Percentiles rank a stretch among this genome's conserved stretches.
Evolutionary conservation across 2,113 vertebrate genomes (phyloP).

Genomic region (Oncorhynchus clarkii): DNA sequence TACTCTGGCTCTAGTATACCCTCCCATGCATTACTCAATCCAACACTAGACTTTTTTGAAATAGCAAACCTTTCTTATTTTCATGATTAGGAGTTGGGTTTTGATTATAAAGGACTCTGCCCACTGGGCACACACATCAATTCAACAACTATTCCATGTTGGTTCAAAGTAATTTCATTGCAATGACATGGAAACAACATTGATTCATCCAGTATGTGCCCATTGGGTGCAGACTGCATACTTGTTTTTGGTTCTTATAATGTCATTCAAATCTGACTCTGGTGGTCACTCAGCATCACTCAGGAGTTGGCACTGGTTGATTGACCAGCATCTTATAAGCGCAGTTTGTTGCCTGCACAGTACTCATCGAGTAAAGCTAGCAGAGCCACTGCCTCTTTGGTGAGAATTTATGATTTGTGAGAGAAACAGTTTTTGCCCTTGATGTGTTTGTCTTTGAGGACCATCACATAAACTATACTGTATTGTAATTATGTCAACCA

Average conservation of each 20-base stretch:
- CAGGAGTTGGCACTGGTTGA: not conserved
- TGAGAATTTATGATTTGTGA: too few relatives aligned
- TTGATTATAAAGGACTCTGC: too few relatives aligned
- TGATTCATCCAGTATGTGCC: too few relatives aligned
- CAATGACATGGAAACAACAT: too few relatives aligned
- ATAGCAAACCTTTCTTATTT: not conserved
- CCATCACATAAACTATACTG: not conserved
- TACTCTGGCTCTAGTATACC: conserved; percentile 31
- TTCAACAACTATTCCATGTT: too few relatives aligned
- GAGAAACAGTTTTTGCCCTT: not conserved
- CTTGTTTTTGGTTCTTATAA: not conserved
- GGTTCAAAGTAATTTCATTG: too few relatives aligned
- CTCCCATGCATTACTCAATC: conserved; percentile 38
- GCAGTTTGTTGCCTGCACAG: not conserved
- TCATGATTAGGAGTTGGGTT: not conserved
- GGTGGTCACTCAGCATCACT: not conserved
- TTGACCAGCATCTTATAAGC: not conserved
- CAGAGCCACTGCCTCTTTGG: not conserved
- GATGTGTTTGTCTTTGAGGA: not conserved
- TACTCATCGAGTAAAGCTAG: not conserved
- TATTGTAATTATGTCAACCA: not conserved
- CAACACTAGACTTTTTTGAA: conserved; percentile 23
- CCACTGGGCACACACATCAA: too few relatives aligned
- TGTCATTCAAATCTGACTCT: not conserved
- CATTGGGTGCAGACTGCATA: not conserved